Evolutionary conservation across 2,888 invertebrate genomes (phyloP), one percentile per base, ranked within the genome.

Genomic region (Drosophila diplacantha): DNA sequence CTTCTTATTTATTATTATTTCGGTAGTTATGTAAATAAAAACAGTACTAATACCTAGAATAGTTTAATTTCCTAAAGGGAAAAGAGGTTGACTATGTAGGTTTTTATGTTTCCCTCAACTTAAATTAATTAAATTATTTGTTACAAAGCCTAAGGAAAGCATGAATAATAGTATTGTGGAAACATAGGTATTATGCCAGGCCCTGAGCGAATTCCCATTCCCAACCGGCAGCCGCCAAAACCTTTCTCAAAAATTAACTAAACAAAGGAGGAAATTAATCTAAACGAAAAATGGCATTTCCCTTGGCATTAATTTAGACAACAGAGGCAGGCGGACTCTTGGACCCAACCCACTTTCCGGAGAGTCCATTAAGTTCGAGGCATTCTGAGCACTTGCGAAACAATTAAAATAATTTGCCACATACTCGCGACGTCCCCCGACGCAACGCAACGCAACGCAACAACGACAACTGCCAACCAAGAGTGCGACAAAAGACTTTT

Each of bases 341-440:
- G 65, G 72, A 66, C 72, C 70, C 81, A 69, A 32, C 55, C 50
- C 58, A 24, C 49, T 38, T 38, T 31, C 43, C 41, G 51, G 65
- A 68, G 68, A 83, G 81, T 75, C 78, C 83, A 79, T 79, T 79
- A 79, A 69, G 81, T 65, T 75, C 60, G 61, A 71, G 83, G 78
- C 73, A 79, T 81, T 73, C 81, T 73, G 65, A 83, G 78, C 78
- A 83, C 83, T 79, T 83, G 83, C 78, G 68, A 78, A 78, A 83
- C 78, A 79, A 79, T 79, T 79, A 79, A 83, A 79, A 83, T 79
- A 79, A 79, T 79, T 78, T 83, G 69, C 81, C 83, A 82, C 83
- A 78, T 66, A 81, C 78, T 73, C 73, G 50, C 52, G 32, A n/a
- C 39, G 77, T 82, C 80, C 82, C 76, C 51, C 51, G 74, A 72